These are phyloP conservation scores for Meriones unguiculatus DNA, from an alignment of 2,113 vertebrate genomes.

Conservation along the genomic window DNA sequence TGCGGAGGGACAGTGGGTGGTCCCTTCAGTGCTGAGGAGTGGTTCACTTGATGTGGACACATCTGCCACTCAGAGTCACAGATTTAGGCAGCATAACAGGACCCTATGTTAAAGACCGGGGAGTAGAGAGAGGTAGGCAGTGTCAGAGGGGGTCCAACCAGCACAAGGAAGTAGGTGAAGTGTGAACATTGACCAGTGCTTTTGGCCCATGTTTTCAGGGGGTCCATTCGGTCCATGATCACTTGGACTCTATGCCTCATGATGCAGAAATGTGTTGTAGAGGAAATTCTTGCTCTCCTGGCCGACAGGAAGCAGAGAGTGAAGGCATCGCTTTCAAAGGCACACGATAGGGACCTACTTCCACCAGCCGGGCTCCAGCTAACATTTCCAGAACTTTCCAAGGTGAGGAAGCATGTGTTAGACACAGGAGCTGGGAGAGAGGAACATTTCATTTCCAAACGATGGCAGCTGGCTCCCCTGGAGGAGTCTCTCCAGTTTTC, in stretches of 20 bases:
- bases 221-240: too few species aligned
- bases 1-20: too few species aligned
- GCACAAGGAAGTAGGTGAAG: too few species aligned
- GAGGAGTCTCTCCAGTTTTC: not conserved
- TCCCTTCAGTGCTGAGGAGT: not conserved
- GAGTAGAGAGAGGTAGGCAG: not conserved
- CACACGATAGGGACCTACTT: not conserved
- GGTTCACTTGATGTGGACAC: accelerated
- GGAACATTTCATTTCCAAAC: not conserved
- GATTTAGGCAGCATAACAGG: not conserved
- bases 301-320: not conserved
- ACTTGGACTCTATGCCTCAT: not conserved
- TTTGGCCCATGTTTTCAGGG: not conserved
- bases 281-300: not conserved
- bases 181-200: accelerated
- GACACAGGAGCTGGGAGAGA: not conserved
- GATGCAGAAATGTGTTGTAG: too few species aligned
- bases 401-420: not conserved
- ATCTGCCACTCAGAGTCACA: not conserved
- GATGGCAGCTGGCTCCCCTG: not conserved
- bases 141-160: not conserved
- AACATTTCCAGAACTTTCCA: not conserved
- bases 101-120: not conserved
- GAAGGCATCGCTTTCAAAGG: not conserved
- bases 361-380: not conserved